Evolutionary conservation across 2,888 invertebrate genomes (phyloP), one percentile per base, ranked within the genome.

Genomic region (Laothoe populi): DNA sequence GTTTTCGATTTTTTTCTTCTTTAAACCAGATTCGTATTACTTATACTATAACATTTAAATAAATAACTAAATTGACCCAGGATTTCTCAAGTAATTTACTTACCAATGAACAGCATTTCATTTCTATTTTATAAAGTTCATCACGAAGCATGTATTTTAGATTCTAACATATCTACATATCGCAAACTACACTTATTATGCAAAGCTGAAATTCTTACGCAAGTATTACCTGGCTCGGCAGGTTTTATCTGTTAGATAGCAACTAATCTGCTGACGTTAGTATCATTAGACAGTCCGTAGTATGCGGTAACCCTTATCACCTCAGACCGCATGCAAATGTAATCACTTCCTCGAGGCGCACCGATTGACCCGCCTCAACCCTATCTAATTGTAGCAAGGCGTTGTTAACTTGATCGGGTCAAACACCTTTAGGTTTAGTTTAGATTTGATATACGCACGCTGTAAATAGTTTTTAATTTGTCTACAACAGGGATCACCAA

Each of bases 341-440:
- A 19, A 49, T 49, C 7, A 16, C 16, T 59, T 62, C 40, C 63
- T 61, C 59, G 62, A 13, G 13, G 24, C 46, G 11, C 26, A n/a
- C 1, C 49, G 49, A 49, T 49, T 49, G 49, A 49, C 26, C 49
- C 31, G 7, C 49, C 49, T 10, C 5, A 42, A 42, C 16, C 16
- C 49, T 49, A 26, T 31, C 31, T 19, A 16, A 0, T 26, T 26
- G 49, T 26, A 26, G n/a, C 11, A 16, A 31, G 16, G 16, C 31
- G 31, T 3, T 49, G 19, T 31, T 49, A 31, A 49, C 24, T 49
- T 31, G 49, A 49, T 49, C 24, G 31, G 49, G 49, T 49, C 31
- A 31, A 49, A 10, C 45, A 10, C 8, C 10, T 10, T 21, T 8
- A 35, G 35, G 35, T 10, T 10, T 4, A 4, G 1, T 35, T 35